Evolutionary conservation across 2,888 invertebrate genomes (phyloP).

Genomic region (Celastrina argiolus): DNA sequence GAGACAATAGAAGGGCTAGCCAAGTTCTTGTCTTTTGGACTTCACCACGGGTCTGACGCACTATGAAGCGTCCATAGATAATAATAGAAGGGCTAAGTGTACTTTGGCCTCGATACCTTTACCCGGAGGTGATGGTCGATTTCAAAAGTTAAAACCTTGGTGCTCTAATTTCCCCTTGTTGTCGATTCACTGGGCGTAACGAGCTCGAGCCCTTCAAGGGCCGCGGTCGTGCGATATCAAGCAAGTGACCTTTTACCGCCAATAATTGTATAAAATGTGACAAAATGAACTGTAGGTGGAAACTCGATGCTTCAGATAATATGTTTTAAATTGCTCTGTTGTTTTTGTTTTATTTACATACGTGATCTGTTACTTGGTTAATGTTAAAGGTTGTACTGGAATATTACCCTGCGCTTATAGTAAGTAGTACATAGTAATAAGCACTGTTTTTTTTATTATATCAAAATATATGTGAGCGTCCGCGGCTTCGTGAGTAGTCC

Average conservation of each 20-base stretch:
- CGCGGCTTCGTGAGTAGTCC: too few relatives aligned
- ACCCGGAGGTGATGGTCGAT: slow-evolving; percentile 59
- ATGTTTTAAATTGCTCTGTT: slow-evolving; percentile 14
- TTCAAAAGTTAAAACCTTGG: slow-evolving; percentile 73
- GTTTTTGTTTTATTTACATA: background rate
- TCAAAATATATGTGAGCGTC: too few relatives aligned
- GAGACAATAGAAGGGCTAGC: too few relatives aligned
- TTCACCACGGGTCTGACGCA: too few relatives aligned
- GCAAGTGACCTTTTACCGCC: slow-evolving; percentile 34
- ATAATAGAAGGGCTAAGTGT: too few relatives aligned
- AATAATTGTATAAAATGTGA: slow-evolving; percentile 23
- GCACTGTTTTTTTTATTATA: background rate
- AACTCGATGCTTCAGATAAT: slow-evolving; percentile 6
- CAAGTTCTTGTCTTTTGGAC: too few relatives aligned
- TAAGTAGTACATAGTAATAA: too few relatives aligned
- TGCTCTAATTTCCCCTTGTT: slow-evolving; percentile 75
- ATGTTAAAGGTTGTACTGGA: background rate
- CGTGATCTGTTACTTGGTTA: background rate
- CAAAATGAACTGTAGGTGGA: slow-evolving; percentile 10
- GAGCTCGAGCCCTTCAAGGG: slow-evolving; percentile 65
- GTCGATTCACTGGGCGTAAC: slow-evolving; percentile 71
- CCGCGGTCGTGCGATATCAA: slow-evolving; percentile 47
- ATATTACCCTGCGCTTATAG: background rate
- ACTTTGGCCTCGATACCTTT: slow-evolving; percentile 58
- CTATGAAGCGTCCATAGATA: too few relatives aligned